phyloP scores from a whole-genome alignment of 2,888 invertebrate genomes.

The Cabera pusaria region DNA sequence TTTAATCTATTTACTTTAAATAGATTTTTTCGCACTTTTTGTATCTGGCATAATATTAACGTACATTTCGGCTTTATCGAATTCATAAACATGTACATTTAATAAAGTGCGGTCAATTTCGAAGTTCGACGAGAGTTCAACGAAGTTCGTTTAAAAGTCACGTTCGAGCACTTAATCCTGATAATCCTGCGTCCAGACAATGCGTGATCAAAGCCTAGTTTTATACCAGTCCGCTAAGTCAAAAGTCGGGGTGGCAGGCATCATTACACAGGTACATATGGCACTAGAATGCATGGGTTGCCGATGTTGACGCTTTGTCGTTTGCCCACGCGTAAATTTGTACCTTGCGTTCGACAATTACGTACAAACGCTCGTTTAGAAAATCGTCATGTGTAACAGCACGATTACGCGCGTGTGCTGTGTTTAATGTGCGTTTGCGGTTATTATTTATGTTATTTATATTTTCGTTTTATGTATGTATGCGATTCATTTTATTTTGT shows the following conservation, averaged over 20 bases:
- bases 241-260: slow-evolving; percentile 28
- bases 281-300: slow-evolving; percentile 15
- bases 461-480: too few species aligned
- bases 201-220: slow-evolving; percentile 27
- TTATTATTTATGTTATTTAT: too few species aligned
- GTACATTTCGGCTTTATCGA: too few species aligned
- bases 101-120: too few species aligned
- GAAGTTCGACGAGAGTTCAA: slow-evolving; percentile 1
- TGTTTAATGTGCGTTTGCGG: slow-evolving; percentile 23
- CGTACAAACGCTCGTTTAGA: slow-evolving; percentile 45
- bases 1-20: too few species aligned
- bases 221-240: slow-evolving; percentile 16
- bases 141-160: slow-evolving; percentile 7
- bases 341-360: slow-evolving; percentile 45
- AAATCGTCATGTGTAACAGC: slow-evolving; percentile 45
- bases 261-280: too few species aligned
- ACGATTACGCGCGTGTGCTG: slow-evolving; percentile 36
- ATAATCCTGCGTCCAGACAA: slow-evolving; percentile 20
- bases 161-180: not conserved
- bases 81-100: too few species aligned
- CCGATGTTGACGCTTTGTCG: slow-evolving; percentile 45
- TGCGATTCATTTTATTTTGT: too few species aligned
- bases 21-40: too few species aligned
- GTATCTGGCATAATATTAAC: too few species aligned
- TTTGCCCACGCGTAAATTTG: slow-evolving; percentile 52